phyloP scores from a whole-genome alignment of 2,797 vertebrate species.

The Sternarchorhynchus goeldii region DNA sequence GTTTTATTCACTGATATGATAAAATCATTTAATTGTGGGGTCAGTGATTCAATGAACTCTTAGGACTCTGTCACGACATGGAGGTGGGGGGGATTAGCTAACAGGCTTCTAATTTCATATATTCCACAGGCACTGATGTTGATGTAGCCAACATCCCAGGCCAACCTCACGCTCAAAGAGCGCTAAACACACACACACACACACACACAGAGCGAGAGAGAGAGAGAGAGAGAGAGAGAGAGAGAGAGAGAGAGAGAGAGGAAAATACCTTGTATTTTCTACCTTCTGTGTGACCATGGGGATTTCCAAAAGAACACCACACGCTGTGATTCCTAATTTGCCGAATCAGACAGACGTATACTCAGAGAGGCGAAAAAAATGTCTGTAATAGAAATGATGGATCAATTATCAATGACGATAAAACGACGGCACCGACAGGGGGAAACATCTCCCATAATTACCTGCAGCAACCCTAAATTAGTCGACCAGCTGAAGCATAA shows the following conservation, averaged over 20 bases:
- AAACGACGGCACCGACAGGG: conserved; percentile 32
- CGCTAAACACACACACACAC: neutral
- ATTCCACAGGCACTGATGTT: no score
- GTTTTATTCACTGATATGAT: no score
- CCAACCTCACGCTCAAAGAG: no score
- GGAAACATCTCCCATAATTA: conserved; percentile 49
- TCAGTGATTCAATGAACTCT: no score
- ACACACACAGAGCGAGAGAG: neutral
- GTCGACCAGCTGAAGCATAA: conserved; percentile 48
- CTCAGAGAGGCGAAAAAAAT: no score
- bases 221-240: neutral
- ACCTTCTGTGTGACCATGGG: neutral
- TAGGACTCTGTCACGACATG: no score
- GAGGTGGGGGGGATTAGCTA: no score
- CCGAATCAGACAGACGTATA: no score
- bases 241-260: neutral
- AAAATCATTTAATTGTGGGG: no score
- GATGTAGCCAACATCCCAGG: no score
- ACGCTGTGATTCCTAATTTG: no score
- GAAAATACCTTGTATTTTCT: conserved; percentile 1
- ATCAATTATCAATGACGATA: conserved; percentile 45
- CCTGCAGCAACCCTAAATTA: conserved; percentile 50
- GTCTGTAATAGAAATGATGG: neutral
- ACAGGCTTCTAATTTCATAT: no score
- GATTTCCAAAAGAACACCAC: neutral